Percentiles rank a stretch among this genome's conserved stretches.
Evolutionary conservation across 2,888 invertebrate genomes (phyloP).

Genomic region (Mimachlamys varia): DNA sequence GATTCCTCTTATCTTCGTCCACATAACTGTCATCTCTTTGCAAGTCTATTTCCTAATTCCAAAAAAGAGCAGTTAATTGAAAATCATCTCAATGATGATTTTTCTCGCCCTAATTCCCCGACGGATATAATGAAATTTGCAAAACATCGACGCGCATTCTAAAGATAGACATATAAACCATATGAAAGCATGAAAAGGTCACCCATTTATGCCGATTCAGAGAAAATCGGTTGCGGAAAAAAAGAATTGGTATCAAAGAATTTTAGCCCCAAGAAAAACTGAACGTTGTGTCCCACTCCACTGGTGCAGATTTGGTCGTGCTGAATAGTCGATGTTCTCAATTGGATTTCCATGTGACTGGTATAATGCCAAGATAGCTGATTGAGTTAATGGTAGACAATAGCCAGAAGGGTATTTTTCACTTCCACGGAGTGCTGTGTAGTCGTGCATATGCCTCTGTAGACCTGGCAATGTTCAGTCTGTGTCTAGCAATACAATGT

Average conservation of each 20-base stretch:
- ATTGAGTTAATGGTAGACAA: constrained; percentile 36
- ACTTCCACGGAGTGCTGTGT: not conserved
- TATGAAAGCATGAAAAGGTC: constrained; percentile 4
- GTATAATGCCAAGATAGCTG: not conserved
- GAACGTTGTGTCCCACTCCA: constrained; percentile 13
- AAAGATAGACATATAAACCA: not conserved
- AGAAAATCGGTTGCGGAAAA: not conserved
- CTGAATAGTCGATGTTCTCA: not conserved
- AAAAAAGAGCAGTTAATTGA: not conserved
- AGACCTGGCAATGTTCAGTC: not conserved
- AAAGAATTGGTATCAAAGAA: not conserved
- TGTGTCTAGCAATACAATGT: not conserved
- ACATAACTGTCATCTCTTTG: not conserved
- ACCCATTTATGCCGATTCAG: not conserved
- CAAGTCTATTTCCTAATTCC: not conserved
- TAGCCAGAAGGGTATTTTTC: constrained; percentile 31
- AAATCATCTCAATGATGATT: not conserved
- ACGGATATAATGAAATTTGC: not conserved
- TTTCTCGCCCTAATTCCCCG: not conserved
- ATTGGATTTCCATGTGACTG: constrained; percentile 24
- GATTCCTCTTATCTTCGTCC: not conserved
- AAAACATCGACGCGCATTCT: not conserved
- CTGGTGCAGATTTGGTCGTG: not conserved
- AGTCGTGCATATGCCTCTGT: constrained; percentile 1
- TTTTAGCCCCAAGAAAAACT: not conserved